Evolutionary conservation across 2,797 vertebrate genomes (phyloP).

Genomic region (Agapornis canus): DNA sequence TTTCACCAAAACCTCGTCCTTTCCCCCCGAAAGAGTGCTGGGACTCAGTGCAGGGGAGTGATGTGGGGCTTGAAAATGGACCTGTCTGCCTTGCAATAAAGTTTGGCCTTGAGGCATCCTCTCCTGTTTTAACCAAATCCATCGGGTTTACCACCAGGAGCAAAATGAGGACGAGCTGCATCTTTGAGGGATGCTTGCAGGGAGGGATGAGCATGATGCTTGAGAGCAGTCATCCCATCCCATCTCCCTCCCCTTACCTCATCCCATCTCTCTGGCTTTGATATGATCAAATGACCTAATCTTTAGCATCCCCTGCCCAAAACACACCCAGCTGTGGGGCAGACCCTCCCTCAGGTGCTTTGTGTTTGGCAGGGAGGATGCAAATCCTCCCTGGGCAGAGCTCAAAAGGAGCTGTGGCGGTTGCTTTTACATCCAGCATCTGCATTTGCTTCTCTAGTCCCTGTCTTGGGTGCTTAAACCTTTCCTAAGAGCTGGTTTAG

Average conservation of each 20-base stretch:
- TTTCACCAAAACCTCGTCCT: background rate
- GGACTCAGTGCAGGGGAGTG: background rate
- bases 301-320: background rate
- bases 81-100: constrained; percentile 9
- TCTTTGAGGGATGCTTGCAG: rapidly evolving
- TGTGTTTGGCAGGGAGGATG: background rate
- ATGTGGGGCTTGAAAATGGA: background rate
- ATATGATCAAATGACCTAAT: rapidly evolving
- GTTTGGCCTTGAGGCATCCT: constrained; percentile 24
- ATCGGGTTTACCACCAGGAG: rapidly evolving
- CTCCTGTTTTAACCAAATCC: background rate
- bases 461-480: background rate
- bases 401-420: background rate
- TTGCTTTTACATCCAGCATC: rapidly evolving
- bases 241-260: rapidly evolving
- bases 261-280: background rate
- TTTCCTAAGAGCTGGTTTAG: background rate
- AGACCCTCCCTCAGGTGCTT: background rate
- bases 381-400: background rate
- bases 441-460: background rate
- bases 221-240: no score
- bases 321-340: background rate
- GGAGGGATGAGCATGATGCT: rapidly evolving
- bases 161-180: rapidly evolving
- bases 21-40: background rate